Percentiles rank a stretch among this genome's conserved stretches.
Conservation (phyloP, 1,140 invertebrate species). For the Dolichoris vasculosae region DNA sequence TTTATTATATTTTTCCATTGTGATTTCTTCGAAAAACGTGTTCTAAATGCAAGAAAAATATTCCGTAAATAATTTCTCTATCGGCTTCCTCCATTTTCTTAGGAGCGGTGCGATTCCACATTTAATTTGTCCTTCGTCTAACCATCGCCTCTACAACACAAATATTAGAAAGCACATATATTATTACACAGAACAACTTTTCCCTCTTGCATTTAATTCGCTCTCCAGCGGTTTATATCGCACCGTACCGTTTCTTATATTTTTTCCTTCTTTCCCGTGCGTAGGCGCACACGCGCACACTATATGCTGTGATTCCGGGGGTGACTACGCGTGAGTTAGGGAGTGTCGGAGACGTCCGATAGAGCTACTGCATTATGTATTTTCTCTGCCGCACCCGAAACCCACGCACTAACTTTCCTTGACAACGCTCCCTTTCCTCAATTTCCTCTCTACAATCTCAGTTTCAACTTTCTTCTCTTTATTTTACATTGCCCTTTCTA, state of each 20-base stretch:
- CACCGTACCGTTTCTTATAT: constrained; percentile 19
- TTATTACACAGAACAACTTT: background rate
- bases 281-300: background rate
- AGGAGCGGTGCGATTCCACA: background rate
- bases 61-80: background rate
- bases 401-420: constrained; percentile 60
- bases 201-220: constrained; percentile 44
- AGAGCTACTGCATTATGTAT: constrained; percentile 76
- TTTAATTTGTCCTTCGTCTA: constrained; percentile 49
- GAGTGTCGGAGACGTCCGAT: constrained; percentile 73
- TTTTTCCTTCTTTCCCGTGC: constrained; percentile 13
- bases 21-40: background rate
- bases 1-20: background rate
- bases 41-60: background rate
- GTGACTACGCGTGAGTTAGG: constrained; percentile 62
- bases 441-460: background rate
- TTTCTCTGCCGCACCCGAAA: constrained; percentile 59
- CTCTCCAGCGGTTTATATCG: background rate
- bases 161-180: background rate
- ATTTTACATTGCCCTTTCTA: background rate
- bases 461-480: background rate
- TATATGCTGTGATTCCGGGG: background rate
- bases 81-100: background rate
- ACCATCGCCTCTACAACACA: background rate
- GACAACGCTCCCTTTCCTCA: constrained; percentile 22